These are phyloP conservation scores for Yasuhikotakia modesta DNA, from an alignment of 2,797 vertebrate species.

Conservation along the genomic window DNA sequence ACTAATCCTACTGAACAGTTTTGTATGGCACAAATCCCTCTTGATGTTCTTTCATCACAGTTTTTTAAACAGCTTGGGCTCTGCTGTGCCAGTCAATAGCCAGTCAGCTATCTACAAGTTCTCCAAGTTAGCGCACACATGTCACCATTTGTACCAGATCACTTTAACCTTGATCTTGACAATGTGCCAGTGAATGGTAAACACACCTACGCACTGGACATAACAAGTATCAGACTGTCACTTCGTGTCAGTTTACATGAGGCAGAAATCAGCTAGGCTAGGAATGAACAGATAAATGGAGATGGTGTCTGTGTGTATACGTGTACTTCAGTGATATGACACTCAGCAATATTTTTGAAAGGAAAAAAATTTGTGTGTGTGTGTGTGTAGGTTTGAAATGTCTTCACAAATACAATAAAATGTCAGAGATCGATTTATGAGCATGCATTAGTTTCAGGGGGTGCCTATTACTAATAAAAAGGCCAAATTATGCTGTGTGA, in stretches of 20 bases:
- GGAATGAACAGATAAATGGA: background rate
- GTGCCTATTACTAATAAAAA: no score
- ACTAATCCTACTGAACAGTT: background rate
- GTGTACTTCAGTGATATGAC: no score
- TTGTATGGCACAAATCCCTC: background rate
- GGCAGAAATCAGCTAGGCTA: background rate
- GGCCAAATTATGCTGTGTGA: no score
- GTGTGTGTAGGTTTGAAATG: no score
- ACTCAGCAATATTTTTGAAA: no score
- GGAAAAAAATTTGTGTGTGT: no score
- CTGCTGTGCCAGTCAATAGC: conserved; percentile 9
- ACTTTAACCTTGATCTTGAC: conserved; percentile 26
- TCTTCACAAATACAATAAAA: no score
- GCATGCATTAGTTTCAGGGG: no score
- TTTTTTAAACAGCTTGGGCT: background rate
- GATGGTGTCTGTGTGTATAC: no score
- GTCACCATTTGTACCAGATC: conserved; percentile 10
- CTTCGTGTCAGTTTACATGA: background rate
- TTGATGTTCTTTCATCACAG: background rate
- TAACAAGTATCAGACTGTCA: no score
- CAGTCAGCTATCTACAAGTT: background rate
- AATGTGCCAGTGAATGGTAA: conserved; percentile 11
- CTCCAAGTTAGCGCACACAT: background rate
- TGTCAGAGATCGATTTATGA: no score
- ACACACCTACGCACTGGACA: conserved; percentile 8